phyloP scores from a whole-genome alignment of 2,113 vertebrate species.

The Anthoscopus minutus region DNA sequence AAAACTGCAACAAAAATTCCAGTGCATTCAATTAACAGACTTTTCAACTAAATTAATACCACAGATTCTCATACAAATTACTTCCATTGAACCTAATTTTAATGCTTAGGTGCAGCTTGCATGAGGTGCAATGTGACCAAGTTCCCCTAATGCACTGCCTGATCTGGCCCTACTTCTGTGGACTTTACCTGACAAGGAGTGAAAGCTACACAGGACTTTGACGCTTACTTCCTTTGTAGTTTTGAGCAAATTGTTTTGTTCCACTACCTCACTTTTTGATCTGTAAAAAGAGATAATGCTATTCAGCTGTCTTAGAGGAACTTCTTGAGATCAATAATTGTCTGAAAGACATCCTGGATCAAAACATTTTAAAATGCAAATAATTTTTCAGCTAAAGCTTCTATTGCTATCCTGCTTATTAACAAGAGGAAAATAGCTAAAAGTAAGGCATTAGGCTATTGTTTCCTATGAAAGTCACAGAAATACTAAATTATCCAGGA shows the following conservation, averaged over 20 bases:
- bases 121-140: background rate
- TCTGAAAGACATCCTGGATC: background rate
- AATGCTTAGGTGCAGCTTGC: background rate
- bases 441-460: background rate
- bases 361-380: background rate
- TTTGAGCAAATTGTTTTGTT: background rate
- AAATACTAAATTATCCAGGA: background rate
- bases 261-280: background rate
- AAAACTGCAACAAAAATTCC: background rate
- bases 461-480: background rate
- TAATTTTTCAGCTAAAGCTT: background rate
- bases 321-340: background rate
- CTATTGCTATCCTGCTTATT: background rate
- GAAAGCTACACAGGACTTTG: background rate
- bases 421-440: background rate
- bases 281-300: background rate
- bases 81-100: background rate
- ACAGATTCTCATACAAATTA: background rate
- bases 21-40: background rate
- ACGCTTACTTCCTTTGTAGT: background rate
- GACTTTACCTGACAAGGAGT: background rate
- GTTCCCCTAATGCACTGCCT: background rate
- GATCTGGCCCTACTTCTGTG: background rate
- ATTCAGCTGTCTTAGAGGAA: background rate
- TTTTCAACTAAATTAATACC: background rate